Conservation (phyloP, 1,140 invertebrate genomes). For the Lerema accius region DNA sequence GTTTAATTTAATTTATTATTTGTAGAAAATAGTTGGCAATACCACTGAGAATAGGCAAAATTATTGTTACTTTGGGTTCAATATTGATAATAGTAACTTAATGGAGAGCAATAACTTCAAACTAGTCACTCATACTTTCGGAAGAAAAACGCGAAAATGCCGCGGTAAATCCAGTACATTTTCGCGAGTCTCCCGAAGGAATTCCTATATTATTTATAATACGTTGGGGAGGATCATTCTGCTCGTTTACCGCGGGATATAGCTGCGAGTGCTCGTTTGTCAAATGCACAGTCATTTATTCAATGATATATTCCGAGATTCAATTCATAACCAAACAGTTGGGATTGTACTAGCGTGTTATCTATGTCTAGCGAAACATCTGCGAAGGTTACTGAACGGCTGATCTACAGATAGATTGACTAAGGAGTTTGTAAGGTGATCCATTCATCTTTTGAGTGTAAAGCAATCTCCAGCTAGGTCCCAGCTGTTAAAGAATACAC, state of each 20-base stretch:
- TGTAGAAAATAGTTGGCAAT: too few relatives aligned
- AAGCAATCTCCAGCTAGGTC: too few relatives aligned
- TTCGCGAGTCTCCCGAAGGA: constrained; percentile 64
- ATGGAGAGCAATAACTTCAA: constrained; percentile 25
- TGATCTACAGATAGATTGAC: neutral
- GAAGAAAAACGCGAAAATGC: constrained; percentile 57
- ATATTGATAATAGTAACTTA: neutral
- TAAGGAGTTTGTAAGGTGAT: too few relatives aligned
- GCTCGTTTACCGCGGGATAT: constrained; percentile 75
- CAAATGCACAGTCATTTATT: constrained; percentile 81
- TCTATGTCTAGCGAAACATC: neutral
- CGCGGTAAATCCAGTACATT: constrained; percentile 71
- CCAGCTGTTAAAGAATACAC: too few relatives aligned
- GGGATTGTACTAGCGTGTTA: constrained; percentile 13
- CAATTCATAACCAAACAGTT: constrained; percentile 64
- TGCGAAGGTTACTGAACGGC: neutral
- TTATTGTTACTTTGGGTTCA: neutral
- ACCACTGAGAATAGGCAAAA: neutral
- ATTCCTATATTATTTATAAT: constrained; percentile 79
- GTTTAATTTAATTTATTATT: too few relatives aligned
- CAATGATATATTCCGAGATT: constrained; percentile 73
- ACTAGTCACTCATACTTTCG: constrained; percentile 32
- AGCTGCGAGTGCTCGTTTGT: constrained; percentile 79
- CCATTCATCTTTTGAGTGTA: too few relatives aligned
- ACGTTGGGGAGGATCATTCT: constrained; percentile 78